These are phyloP conservation scores for Cotesia typhae DNA, from an alignment of 1,140 invertebrate genomes.

Conservation along the genomic window DNA sequence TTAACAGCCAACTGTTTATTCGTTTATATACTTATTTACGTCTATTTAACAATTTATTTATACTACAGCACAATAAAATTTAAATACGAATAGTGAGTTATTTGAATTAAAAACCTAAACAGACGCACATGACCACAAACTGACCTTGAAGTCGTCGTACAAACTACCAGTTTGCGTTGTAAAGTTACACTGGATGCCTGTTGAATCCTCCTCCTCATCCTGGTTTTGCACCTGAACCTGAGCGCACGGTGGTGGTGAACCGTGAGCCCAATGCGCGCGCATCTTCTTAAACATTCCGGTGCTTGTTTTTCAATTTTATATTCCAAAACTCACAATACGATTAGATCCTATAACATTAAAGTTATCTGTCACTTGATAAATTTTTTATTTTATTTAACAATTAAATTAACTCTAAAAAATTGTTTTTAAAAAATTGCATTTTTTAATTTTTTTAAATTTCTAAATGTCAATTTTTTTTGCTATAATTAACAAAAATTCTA, in stretches of 20 bases:
- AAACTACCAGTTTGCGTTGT: slow-evolving; percentile 62
- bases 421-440: too few relatives aligned
- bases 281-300: slow-evolving; percentile 44
- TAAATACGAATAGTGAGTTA: too few relatives aligned
- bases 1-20: slow-evolving; percentile 11
- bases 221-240: slow-evolving; percentile 50
- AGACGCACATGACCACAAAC: slow-evolving; percentile 20
- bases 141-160: slow-evolving; percentile 63
- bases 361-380: too few relatives aligned
- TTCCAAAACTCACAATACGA: too few relatives aligned
- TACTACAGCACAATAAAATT: too few relatives aligned
- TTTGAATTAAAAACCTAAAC: slow-evolving; percentile 5
- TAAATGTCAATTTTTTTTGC: too few relatives aligned
- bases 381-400: too few relatives aligned
- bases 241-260: slow-evolving; percentile 33
- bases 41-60: background rate
- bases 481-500: too few relatives aligned
- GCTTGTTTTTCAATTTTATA: slow-evolving; percentile 40
- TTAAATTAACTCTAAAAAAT: too few relatives aligned
- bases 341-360: too few relatives aligned
- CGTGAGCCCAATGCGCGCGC: slow-evolving; percentile 46
- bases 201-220: slow-evolving; percentile 39
- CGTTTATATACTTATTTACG: background rate
- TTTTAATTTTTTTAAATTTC: too few relatives aligned
- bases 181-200: slow-evolving; percentile 53